Conservation (phyloP, 2,797 vertebrate species). For the Molossus molossus region DNA sequence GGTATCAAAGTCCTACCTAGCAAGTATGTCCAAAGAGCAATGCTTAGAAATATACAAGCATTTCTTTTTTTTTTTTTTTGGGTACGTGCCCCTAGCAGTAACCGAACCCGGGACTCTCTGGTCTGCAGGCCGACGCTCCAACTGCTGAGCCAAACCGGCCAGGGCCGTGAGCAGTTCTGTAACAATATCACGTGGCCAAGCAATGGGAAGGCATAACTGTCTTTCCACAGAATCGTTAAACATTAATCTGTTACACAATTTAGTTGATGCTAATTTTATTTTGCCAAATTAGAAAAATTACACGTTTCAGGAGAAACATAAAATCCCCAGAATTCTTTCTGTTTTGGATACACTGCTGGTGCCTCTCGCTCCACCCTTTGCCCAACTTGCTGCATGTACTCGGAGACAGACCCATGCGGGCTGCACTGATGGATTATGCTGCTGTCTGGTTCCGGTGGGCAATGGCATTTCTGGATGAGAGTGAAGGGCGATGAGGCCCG, state of each 20-base stretch:
- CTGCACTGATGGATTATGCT: not conserved
- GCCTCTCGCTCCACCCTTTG: not conserved
- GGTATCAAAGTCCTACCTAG: not conserved
- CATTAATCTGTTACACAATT: not conserved
- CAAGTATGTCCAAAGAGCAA: not conserved
- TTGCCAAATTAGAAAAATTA: not conserved
- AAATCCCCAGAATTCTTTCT: not conserved
- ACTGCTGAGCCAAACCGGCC: no score
- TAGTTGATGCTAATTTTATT: not conserved
- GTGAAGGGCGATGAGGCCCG: accelerated
- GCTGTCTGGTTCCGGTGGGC: not conserved
- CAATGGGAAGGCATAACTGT: not conserved
- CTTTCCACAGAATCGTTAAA: not conserved
- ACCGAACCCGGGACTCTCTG: no score
- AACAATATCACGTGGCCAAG: not conserved
- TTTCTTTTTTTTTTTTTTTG: no score
- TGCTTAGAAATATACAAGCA: not conserved
- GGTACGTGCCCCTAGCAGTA: no score
- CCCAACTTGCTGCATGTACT: not conserved
- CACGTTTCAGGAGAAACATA: not conserved
- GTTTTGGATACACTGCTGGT: not conserved
- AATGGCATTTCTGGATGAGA: not conserved
- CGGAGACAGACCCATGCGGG: accelerated
- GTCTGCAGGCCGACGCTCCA: no score
- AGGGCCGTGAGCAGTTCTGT: not conserved